These are phyloP conservation scores for Alligator mississippiensis DNA, from an alignment of 2,113 vertebrate species.

Conservation along the genomic window DNA sequence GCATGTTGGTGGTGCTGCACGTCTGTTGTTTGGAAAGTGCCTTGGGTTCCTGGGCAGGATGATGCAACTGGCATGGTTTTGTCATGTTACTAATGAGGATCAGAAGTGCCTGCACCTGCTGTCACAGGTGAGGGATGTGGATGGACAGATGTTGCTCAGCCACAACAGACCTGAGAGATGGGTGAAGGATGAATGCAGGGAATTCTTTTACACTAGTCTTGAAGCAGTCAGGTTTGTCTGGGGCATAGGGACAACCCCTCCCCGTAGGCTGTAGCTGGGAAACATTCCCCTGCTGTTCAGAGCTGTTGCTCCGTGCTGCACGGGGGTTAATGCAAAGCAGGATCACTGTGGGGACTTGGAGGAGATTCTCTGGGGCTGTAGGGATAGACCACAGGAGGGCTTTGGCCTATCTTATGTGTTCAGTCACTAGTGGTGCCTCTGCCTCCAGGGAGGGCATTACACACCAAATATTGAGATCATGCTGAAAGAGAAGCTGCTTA, in stretches of 20 bases:
- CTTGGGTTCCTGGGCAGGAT: not conserved
- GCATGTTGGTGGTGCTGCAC: not conserved
- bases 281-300: not conserved
- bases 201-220: too few relatives aligned
- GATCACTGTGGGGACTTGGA: not conserved
- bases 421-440: too few relatives aligned
- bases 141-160: not conserved
- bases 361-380: not conserved
- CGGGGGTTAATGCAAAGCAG: not conserved
- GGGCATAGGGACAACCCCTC: not conserved
- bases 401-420: not conserved
- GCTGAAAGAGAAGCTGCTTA: too few relatives aligned
- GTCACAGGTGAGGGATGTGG: not conserved
- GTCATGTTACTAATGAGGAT: not conserved
- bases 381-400: not conserved
- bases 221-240: not conserved
- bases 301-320: not conserved
- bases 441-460: too few relatives aligned
- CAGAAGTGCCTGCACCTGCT: not conserved
- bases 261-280: not conserved
- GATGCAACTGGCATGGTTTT: not conserved
- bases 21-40: not conserved
- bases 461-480: too few relatives aligned
- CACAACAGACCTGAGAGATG: not conserved
- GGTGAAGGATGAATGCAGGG: too few relatives aligned